Evolutionary conservation across 2,888 invertebrate species (phyloP).

Genomic region (Drosophila fulvimacula): DNA sequence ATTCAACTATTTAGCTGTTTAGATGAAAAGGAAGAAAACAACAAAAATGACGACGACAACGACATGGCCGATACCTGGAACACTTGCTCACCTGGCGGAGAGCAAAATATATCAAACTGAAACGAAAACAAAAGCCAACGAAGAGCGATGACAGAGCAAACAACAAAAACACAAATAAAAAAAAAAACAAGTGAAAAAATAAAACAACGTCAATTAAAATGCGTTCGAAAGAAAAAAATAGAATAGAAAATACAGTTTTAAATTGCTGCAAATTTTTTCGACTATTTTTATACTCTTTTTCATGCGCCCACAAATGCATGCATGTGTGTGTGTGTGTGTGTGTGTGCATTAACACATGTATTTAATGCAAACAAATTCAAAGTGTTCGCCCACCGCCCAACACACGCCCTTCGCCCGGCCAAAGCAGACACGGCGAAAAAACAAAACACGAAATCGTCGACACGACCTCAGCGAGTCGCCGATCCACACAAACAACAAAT

Average conservation of each 20-base stretch:
- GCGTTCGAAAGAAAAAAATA: background rate
- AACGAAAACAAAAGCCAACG: constrained; percentile 15
- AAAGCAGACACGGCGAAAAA: background rate
- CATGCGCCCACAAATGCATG: constrained; percentile 12
- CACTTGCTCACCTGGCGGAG: constrained; percentile 11
- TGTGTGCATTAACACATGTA: background rate
- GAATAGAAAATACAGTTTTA: constrained; percentile 32
- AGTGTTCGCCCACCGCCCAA: constrained; percentile 7
- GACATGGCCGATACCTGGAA: constrained; percentile 28
- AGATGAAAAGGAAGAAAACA: constrained; percentile 3
- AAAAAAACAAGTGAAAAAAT: constrained; percentile 14
- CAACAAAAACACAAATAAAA: constrained; percentile 6
- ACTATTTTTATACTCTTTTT: constrained; percentile 57
- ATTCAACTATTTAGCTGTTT: constrained; percentile 42
- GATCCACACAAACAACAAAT: constrained; percentile 3
- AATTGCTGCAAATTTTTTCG: constrained; percentile 54
- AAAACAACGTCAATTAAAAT: constrained; percentile 14
- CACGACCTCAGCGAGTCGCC: constrained; percentile 9
- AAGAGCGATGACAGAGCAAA: constrained; percentile 21
- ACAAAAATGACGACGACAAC: background rate
- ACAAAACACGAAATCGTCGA: constrained; percentile 9
- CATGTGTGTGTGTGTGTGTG: background rate
- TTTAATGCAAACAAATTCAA: constrained; percentile 16
- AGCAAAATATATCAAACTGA: constrained; percentile 35
- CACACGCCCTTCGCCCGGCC: constrained; percentile 1